Percentiles rank a stretch among this genome's conserved stretches.
Conservation (phyloP, 1,140 invertebrate genomes). For the Ladona fulva region DNA sequence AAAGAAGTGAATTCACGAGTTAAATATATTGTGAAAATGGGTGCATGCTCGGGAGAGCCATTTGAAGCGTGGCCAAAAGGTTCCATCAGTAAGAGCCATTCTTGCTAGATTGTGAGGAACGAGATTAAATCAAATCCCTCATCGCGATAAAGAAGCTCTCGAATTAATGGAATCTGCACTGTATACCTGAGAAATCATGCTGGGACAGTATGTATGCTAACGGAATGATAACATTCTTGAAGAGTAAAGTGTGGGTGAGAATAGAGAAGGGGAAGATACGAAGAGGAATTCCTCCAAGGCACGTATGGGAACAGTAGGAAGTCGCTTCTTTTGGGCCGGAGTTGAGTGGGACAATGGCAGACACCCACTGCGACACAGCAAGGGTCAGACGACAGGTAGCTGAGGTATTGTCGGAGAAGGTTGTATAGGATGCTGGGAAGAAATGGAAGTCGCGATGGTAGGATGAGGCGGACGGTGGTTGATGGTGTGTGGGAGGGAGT, state of each 20-base stretch:
- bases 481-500: not conserved
- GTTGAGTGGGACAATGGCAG: not conserved
- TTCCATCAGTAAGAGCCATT: too few relatives aligned
- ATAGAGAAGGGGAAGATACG: too few relatives aligned
- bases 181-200: not conserved
- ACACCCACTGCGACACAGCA: not conserved
- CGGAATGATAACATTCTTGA: not conserved
- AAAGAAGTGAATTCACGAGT: too few relatives aligned
- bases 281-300: not conserved
- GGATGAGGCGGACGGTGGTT: not conserved
- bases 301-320: conserved; percentile 3
- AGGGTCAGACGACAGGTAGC: conserved; percentile 1
- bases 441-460: not conserved
- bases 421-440: not conserved
- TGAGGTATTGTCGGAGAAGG: not conserved
- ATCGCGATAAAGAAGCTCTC: too few relatives aligned
- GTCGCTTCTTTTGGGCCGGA: not conserved
- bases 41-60: too few relatives aligned
- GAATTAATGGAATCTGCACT: too few relatives aligned
- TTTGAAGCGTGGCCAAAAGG: too few relatives aligned
- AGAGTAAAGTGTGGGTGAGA: not conserved
- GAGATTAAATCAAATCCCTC: too few relatives aligned
- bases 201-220: not conserved
- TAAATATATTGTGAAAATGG: too few relatives aligned
- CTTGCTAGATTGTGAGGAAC: too few relatives aligned